phyloP scores from a whole-genome alignment of 1,140 invertebrate genomes.

The Odontomachus brunneus region DNA sequence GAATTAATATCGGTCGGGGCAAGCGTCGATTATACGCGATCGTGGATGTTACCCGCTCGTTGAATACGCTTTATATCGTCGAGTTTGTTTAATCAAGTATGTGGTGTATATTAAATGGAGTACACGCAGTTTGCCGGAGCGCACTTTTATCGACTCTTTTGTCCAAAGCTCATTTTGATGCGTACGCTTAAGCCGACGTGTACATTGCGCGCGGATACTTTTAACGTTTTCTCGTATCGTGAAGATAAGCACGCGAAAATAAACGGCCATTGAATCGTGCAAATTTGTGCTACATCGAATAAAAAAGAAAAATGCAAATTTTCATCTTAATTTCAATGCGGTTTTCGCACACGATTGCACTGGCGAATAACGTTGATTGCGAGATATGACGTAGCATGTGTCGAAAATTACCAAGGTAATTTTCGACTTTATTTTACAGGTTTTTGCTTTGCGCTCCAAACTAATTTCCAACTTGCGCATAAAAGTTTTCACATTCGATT shows the following conservation, averaged over 20 bases:
- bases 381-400: background rate
- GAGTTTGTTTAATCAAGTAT: constrained; percentile 25
- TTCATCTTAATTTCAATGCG: too few relatives aligned
- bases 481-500: constrained; percentile 1
- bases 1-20: constrained; percentile 45
- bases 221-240: constrained; percentile 25
- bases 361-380: too few relatives aligned
- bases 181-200: background rate
- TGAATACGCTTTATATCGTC: constrained; percentile 18
- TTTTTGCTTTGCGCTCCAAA: background rate
- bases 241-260: constrained; percentile 1
- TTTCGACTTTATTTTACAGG: background rate
- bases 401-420: too few relatives aligned
- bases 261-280: background rate
- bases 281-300: background rate
- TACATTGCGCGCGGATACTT: background rate
- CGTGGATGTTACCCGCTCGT: constrained; percentile 21
- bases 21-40: constrained; percentile 50
- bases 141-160: background rate
- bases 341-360: too few relatives aligned
- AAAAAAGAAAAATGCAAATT: constrained; percentile 5
- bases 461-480: background rate
- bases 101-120: background rate
- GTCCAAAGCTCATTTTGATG: constrained; percentile 34
- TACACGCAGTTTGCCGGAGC: background rate